Percentiles rank a stretch among this genome's conserved stretches.
phyloP scores from a whole-genome alignment of 2,113 vertebrate genomes.

The Anseranas semipalmata region DNA sequence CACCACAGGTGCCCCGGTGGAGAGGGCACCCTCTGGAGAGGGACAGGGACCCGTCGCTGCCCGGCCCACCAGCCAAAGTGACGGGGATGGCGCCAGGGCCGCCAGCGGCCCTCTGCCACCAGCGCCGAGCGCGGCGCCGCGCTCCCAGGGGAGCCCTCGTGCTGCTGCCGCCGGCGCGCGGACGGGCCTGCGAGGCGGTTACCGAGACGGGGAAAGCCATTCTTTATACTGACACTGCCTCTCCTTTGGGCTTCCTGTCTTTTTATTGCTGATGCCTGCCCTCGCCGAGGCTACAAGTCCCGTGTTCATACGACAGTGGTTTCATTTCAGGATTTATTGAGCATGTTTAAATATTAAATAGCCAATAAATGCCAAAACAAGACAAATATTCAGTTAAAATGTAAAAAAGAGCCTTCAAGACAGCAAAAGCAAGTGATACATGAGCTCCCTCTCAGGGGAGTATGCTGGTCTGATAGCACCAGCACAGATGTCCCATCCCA shows the following conservation, averaged over 20 bases:
- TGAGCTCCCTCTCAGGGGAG: background rate
- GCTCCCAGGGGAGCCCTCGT: background rate
- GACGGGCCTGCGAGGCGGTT: fast-evolving
- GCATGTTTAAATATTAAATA: background rate
- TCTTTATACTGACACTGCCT: background rate
- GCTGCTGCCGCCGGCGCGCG: background rate
- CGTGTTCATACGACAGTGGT: background rate
- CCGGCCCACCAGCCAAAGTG: background rate
- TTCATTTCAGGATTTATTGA: constrained; percentile 30
- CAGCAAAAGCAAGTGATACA: background rate
- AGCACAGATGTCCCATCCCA: constrained; percentile 26
- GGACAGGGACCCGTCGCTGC: background rate
- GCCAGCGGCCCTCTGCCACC: background rate
- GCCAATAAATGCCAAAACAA: constrained; percentile 23
- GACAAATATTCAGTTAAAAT: constrained; percentile 35
- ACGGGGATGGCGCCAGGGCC: background rate
- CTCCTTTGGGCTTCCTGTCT: background rate
- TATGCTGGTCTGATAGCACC: background rate
- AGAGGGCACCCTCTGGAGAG: fast-evolving
- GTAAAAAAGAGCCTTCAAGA: constrained; percentile 1
- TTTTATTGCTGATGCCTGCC: background rate
- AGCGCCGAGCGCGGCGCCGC: background rate
- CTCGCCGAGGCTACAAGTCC: background rate
- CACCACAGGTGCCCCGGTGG: fast-evolving
- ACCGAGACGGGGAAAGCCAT: background rate